Evolutionary conservation across 2,888 invertebrate species (phyloP).

Genomic region (Dasypogon diadema): DNA sequence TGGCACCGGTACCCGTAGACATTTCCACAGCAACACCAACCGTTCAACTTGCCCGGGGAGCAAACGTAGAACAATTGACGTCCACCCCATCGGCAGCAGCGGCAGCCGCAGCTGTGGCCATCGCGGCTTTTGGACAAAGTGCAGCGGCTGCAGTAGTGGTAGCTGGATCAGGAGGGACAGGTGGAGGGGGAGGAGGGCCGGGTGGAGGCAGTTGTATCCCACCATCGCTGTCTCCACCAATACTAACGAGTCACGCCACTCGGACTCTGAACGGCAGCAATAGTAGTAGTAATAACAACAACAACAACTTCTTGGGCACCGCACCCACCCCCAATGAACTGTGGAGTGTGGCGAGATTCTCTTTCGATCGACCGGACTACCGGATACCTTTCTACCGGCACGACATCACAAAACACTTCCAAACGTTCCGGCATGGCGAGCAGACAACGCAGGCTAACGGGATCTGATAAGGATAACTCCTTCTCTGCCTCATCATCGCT

Average conservation of each 20-base stretch:
- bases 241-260: not conserved
- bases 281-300: constrained; percentile 30
- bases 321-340: constrained; percentile 36
- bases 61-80: not conserved
- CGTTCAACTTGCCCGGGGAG: not conserved
- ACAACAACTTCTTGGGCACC: constrained; percentile 26
- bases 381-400: constrained; percentile 48
- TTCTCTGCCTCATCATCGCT: too few relatives aligned
- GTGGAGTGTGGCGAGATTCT: constrained; percentile 55
- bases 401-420: constrained; percentile 54
- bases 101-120: constrained; percentile 51
- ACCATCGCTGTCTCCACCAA: not conserved
- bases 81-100: constrained; percentile 20
- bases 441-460: constrained; percentile 47
- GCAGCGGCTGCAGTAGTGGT: too few relatives aligned
- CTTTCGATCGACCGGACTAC: constrained; percentile 54
- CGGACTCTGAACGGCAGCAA: not conserved
- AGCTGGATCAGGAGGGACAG: too few relatives aligned
- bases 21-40: not conserved
- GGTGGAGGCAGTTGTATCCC: not conserved
- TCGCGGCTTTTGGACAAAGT: constrained; percentile 48
- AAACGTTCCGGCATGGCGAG: constrained; percentile 52
- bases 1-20: not conserved
- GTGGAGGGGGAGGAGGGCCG: not conserved
- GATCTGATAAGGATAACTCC: constrained; percentile 48